Evolutionary conservation across 2,113 vertebrate species (phyloP), one percentile per base, ranked within the genome.

Genomic region (Eleginops maclovinus): DNA sequence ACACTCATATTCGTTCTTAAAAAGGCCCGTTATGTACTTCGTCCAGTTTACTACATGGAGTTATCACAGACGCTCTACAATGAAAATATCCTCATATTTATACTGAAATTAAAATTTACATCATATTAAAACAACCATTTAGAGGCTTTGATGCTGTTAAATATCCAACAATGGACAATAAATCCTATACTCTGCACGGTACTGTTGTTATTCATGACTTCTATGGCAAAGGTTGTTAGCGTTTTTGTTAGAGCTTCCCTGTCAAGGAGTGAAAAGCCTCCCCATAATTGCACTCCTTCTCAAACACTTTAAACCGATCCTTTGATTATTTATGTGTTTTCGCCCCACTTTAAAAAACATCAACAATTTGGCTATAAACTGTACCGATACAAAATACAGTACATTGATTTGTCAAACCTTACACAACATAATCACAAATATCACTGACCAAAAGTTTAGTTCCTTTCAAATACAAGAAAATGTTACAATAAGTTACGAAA

Each of bases 211-310:
- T 43, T 26, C 28, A n/a, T 9, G 49, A 72, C 51, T 56, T 26
- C 26, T 47, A 56, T 31, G 61, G 66, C 13, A 22, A 68, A 65
- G 36, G 61, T 85, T 56, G 75, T 26, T 31, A 64, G 70, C 43
- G 1, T 79, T 91, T 89, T 90, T 90, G 91, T 93, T 47, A 91
- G 89, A 91, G 90, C 87, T 91, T 90, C 91, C 90, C 91, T 88
- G 72, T 75, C 72, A 90, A 93, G 93, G 93, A 94, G 94, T 88
- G 92, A 83, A 94, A 94, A 95, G 88, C 93, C 93, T 93, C 94
- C 94, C 94, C 93, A 93, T 89, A 91, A 88, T 90, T 93, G 92
- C 92, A 70, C 86, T 90, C 72, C 63, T 81, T 85, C 77, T 67
- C 46, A 8, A 81, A 90, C 7, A 82, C 74, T 69, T 75, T 31